Evolutionary conservation across 2,888 invertebrate species (phyloP).

Genomic region (Scrobipalpa atriplicella): DNA sequence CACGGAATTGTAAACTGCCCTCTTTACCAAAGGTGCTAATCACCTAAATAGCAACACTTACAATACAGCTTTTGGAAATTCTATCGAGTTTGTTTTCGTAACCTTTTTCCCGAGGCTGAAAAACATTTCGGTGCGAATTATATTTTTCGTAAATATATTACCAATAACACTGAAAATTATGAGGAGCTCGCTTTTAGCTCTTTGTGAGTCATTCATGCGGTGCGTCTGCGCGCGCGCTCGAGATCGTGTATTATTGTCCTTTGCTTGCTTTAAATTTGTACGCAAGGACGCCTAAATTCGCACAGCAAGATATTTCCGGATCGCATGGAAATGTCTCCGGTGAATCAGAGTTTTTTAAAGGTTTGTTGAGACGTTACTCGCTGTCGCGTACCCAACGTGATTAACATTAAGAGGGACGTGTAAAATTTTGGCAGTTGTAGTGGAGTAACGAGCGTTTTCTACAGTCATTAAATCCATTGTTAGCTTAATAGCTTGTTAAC

Average conservation of each 20-base stretch:
- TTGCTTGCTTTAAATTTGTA: constrained; percentile 65
- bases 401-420: constrained; percentile 64
- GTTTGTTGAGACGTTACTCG: constrained; percentile 64
- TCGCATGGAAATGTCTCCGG: constrained; percentile 70
- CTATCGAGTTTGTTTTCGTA: constrained; percentile 20
- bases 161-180: constrained; percentile 30
- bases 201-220: constrained; percentile 53
- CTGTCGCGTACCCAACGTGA: constrained; percentile 64
- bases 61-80: constrained; percentile 36
- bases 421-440: constrained; percentile 59
- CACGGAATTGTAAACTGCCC: constrained; percentile 81
- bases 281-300: constrained; percentile 78
- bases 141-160: constrained; percentile 30
- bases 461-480: too few species aligned
- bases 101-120: constrained; percentile 31
- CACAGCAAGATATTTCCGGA: constrained; percentile 72
- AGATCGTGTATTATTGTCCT: constrained; percentile 68
- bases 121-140: constrained; percentile 25
- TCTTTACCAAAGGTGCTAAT: constrained; percentile 73
- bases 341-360: constrained; percentile 74
- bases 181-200: constrained; percentile 34
- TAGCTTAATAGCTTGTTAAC: too few species aligned
- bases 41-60: constrained; percentile 54
- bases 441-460: too few species aligned
- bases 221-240: constrained; percentile 49